Evolutionary conservation across 2,113 vertebrate species (phyloP).

Genomic region (Peromyscus maniculatus): DNA sequence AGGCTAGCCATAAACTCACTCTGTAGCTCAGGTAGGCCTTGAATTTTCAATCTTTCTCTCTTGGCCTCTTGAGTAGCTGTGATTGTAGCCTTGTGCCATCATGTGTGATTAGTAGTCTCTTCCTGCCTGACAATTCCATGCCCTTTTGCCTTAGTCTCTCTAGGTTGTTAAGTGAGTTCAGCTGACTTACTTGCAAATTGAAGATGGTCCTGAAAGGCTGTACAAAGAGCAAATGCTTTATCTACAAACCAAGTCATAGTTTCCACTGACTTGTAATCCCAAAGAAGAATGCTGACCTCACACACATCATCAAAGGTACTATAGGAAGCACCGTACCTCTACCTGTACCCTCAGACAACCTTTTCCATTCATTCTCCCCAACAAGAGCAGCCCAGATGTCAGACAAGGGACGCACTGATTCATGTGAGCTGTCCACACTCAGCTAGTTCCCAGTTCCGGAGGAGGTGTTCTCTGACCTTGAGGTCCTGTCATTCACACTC

Average conservation of each 20-base stretch:
- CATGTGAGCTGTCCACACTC: background rate
- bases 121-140: background rate
- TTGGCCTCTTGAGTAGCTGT: background rate
- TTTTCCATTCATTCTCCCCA: accelerated
- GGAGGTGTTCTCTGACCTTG: background rate
- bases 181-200: background rate
- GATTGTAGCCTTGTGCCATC: background rate
- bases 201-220: background rate
- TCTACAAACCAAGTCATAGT: background rate
- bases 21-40: background rate
- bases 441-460: background rate
- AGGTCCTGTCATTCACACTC: background rate
- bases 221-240: slow-evolving; percentile 1
- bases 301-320: background rate
- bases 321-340: background rate
- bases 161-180: background rate
- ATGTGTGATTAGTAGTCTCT: background rate
- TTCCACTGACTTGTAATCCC: slow-evolving; percentile 36
- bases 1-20: background rate
- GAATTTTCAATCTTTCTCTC: background rate
- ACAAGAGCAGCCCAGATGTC: background rate
- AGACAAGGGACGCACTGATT: background rate
- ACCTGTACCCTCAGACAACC: background rate
- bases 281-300: background rate
- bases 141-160: background rate